Evolutionary conservation across 2,113 vertebrate species (phyloP).

Genomic region (Pseudolaguvia tuberculata): DNA sequence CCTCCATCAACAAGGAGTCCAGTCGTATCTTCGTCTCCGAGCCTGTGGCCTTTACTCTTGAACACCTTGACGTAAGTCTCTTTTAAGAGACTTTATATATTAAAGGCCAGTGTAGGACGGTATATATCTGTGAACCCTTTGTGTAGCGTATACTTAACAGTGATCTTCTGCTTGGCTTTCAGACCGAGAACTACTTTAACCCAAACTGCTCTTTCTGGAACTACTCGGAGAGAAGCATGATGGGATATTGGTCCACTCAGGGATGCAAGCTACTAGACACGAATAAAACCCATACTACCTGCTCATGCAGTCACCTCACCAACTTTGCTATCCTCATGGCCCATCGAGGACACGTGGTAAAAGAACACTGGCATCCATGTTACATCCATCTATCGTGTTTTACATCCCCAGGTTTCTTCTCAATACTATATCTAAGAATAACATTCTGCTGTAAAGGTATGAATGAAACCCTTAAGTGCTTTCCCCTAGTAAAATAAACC

Average conservation of each 20-base stretch:
- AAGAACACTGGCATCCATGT: constrained; percentile 60
- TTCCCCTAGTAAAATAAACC: background rate
- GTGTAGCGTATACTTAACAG: background rate
- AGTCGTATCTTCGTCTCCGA: constrained; percentile 93
- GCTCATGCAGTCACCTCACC: constrained; percentile 95
- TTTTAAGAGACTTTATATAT: background rate
- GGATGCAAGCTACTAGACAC: constrained; percentile 93
- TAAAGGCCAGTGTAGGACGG: background rate
- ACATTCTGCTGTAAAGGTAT: background rate
- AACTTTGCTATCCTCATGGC: constrained; percentile 99
- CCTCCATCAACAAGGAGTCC: constrained; percentile 97
- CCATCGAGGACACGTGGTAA: constrained; percentile 86
- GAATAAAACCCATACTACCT: constrained; percentile 94
- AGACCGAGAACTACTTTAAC: constrained; percentile 98
- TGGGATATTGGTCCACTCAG: constrained; percentile 98
- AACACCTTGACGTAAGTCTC: constrained; percentile 92
- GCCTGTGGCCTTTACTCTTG: constrained; percentile 90
- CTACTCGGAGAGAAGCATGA: constrained; percentile 98
- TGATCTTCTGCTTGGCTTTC: constrained; percentile 53
- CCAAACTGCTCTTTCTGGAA: constrained; percentile 99
- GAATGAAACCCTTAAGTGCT: background rate
- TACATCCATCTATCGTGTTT: background rate
- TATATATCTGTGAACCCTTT: background rate
- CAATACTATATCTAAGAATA: constrained; percentile 2
- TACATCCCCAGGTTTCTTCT: background rate